Evolutionary conservation across 2,888 invertebrate genomes (phyloP).

Genomic region (Stenichneumon culpator): DNA sequence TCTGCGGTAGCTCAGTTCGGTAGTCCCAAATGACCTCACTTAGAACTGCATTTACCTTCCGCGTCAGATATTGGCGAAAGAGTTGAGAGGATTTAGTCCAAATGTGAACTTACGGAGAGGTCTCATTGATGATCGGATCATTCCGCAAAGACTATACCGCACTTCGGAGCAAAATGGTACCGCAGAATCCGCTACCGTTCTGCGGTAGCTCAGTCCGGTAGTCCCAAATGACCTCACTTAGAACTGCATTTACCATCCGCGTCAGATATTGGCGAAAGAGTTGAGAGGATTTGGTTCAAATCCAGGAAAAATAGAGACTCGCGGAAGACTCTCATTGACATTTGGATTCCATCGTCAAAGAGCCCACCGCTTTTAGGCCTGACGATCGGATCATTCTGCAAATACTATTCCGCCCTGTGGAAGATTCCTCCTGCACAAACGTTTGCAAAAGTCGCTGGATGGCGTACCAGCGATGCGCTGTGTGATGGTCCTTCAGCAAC

Average conservation of each 20-base stretch:
- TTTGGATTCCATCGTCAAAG: neutral
- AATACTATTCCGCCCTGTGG: neutral
- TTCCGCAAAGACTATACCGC: no score
- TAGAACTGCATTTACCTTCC: no score
- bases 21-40: neutral
- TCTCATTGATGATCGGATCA: no score
- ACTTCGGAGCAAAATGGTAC: no score
- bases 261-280: neutral
- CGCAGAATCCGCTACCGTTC: no score
- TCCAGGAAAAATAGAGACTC: neutral
- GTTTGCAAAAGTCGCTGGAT: slow-evolving; percentile 37
- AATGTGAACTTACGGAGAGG: no score
- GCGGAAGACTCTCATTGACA: neutral
- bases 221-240: neutral
- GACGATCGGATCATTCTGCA: neutral
- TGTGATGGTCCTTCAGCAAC: neutral
- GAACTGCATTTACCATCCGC: neutral
- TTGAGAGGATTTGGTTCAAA: neutral
- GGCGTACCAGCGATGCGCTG: slow-evolving; percentile 5
- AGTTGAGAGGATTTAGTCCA: no score
- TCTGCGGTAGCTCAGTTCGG: neutral
- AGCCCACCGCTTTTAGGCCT: neutral
- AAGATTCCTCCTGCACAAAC: slow-evolving; percentile 14
- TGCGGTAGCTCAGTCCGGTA: neutral
- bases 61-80: no score